Evolutionary conservation across 2,797 vertebrate species (phyloP).

Genomic region (Microctenopoma lineatum): DNA sequence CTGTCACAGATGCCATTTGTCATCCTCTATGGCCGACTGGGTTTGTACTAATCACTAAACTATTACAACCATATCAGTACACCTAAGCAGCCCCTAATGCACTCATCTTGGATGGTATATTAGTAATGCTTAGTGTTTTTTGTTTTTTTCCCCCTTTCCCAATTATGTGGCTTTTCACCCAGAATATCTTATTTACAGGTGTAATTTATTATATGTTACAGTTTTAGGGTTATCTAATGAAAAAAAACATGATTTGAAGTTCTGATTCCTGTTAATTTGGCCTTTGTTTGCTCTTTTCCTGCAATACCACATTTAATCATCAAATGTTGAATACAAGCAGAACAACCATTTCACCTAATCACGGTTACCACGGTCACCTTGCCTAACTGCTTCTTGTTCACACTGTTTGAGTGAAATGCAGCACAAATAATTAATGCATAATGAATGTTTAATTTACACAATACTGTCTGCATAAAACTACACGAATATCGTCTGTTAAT

Average conservation of each 20-base stretch:
- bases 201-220: not conserved
- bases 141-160: not conserved
- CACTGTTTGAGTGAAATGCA: not conserved
- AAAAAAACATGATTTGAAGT: too few relatives aligned
- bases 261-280: not conserved
- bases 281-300: not conserved
- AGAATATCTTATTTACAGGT: not conserved
- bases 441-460: not conserved
- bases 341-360: not conserved
- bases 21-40: slow-evolving; percentile 59
- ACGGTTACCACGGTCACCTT: not conserved
- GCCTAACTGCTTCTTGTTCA: too few relatives aligned
- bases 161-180: not conserved
- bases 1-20: slow-evolving; percentile 73
- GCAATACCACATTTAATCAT: not conserved
- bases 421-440: not conserved
- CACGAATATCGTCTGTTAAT: not conserved
- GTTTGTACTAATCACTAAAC: slow-evolving; percentile 66
- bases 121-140: slow-evolving; percentile 3
- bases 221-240: too few relatives aligned
- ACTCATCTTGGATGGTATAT: slow-evolving; percentile 32
- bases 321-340: not conserved
- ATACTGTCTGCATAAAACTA: not conserved
- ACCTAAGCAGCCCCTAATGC: slow-evolving; percentile 45
- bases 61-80: slow-evolving; percentile 60